Evolutionary conservation across 2,113 vertebrate species (phyloP).

Genomic region (Perca fluviatilis): DNA sequence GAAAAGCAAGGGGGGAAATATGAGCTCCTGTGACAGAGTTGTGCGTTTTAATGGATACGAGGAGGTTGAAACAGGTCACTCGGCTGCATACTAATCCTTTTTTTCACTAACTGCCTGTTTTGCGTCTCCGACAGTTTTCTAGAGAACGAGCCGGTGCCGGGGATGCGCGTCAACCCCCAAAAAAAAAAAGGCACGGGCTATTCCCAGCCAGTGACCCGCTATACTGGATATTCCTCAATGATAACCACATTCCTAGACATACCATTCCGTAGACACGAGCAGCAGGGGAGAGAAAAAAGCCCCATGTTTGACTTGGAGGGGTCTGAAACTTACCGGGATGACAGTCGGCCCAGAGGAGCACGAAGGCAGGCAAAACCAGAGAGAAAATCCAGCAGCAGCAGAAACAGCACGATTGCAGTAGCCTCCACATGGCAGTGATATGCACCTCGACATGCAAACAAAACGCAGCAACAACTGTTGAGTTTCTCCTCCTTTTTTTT

Average conservation of each 20-base stretch:
- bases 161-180: constrained; percentile 7
- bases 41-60: not conserved
- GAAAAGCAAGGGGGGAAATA: not conserved
- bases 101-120: not conserved
- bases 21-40: not conserved
- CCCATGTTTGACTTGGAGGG: constrained; percentile 23
- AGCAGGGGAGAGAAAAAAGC: not conserved
- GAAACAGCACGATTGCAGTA: constrained; percentile 89
- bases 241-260: not conserved
- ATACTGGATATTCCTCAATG: not conserved
- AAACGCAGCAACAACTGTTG: constrained; percentile 82
- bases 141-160: constrained; percentile 10
- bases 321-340: constrained; percentile 91
- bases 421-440: constrained; percentile 92
- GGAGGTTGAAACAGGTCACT: constrained; percentile 25
- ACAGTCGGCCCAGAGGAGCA: constrained; percentile 91
- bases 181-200: not conserved
- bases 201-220: constrained; percentile 14
- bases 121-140: not conserved
- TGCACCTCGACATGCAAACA: constrained; percentile 89
- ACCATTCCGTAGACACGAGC: not conserved
- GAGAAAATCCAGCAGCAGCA: constrained; percentile 94
- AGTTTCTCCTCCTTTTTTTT: constrained; percentile 73
- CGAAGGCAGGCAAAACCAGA: constrained; percentile 87
- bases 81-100: not conserved